phyloP scores from a whole-genome alignment of 2,888 invertebrate species.

The Plebejus argus region DNA sequence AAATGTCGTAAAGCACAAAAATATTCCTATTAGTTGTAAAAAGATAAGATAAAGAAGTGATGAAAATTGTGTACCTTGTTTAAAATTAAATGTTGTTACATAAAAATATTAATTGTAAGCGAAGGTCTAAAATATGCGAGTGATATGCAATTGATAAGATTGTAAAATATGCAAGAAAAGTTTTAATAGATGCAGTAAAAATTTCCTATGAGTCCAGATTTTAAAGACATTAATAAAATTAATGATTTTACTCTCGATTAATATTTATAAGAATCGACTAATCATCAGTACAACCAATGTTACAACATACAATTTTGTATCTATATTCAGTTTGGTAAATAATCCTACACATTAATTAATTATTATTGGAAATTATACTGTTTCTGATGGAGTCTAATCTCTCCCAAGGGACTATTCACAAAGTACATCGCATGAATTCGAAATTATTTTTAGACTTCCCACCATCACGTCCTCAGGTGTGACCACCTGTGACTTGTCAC shows the following conservation, averaged over 20 bases:
- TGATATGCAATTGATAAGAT: neutral
- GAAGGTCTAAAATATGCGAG: neutral
- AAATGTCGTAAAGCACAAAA: conserved; percentile 28
- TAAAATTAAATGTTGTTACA: conserved; percentile 6
- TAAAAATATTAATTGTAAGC: neutral
- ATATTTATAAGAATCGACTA: too few relatives aligned
- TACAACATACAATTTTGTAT: too few relatives aligned
- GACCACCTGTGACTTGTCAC: too few relatives aligned
- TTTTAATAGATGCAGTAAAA: neutral
- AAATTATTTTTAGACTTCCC: too few relatives aligned
- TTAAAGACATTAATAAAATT: too few relatives aligned
- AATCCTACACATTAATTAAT: neutral
- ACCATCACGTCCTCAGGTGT: too few relatives aligned
- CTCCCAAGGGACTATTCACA: too few relatives aligned
- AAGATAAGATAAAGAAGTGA: neutral
- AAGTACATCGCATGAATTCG: too few relatives aligned
- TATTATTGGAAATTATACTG: neutral
- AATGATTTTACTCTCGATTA: too few relatives aligned
- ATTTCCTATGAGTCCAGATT: too few relatives aligned
- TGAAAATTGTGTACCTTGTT: neutral
- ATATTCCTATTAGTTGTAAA: conserved; percentile 21
- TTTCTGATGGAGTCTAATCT: neutral
- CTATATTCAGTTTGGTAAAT: neutral
- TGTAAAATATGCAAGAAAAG: neutral
- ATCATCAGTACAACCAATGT: too few relatives aligned